Percentiles rank a stretch among this genome's conserved stretches.
Conservation (phyloP, 2,888 invertebrate genomes). For the Cabera pusaria region DNA sequence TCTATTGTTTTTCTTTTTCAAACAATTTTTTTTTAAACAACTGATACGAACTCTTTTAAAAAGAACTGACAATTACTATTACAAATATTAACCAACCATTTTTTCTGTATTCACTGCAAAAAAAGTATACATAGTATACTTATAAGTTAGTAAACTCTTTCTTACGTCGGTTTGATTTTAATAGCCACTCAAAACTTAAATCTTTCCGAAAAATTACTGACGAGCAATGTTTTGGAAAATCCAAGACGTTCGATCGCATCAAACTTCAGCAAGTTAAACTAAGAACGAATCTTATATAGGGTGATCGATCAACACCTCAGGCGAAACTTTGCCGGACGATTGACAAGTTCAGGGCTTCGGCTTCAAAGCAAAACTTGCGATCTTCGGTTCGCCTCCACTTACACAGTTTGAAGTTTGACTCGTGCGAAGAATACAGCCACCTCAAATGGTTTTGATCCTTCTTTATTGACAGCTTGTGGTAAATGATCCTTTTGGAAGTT, state of each 20-base stretch:
- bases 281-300: slow-evolving; percentile 36
- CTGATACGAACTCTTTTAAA: no score
- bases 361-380: slow-evolving; percentile 48
- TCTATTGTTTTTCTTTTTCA: no score
- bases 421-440: slow-evolving; percentile 55
- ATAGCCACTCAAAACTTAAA: neutral
- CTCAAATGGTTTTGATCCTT: slow-evolving; percentile 41
- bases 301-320: slow-evolving; percentile 49
- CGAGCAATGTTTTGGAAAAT: no score
- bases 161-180: no score
- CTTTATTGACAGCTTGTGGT: slow-evolving; percentile 41
- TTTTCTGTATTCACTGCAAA: no score
- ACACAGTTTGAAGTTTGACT: slow-evolving; percentile 47
- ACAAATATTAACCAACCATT: no score
- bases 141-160: no score
- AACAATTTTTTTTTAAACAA: no score
- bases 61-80: no score
- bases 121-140: no score
- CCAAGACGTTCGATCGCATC: no score
- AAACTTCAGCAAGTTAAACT: slow-evolving; percentile 14
- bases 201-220: no score
- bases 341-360: slow-evolving; percentile 45
- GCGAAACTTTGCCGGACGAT: slow-evolving; percentile 41
- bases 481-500: slow-evolving; percentile 37
- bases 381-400: slow-evolving; percentile 40